Percentiles rank a stretch among this genome's conserved stretches.
Evolutionary conservation across 1,140 invertebrate species (phyloP).

Genomic region (Teleopsis dalmanni): DNA sequence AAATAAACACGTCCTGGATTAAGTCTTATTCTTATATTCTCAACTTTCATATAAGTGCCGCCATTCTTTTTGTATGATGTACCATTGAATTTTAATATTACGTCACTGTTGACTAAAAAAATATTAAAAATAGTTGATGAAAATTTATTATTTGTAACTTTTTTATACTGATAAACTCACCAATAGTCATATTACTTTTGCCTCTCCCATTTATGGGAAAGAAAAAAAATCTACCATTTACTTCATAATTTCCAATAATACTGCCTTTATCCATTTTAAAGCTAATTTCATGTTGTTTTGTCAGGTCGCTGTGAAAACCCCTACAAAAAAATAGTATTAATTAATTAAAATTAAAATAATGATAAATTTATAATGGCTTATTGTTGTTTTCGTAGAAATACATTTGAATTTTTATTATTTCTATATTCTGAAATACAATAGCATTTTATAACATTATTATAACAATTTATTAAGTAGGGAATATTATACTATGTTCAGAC

Average conservation of each 20-base stretch:
- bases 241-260: constrained; percentile 21
- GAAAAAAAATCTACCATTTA: neutral
- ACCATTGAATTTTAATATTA: constrained; percentile 20
- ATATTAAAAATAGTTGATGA: constrained; percentile 36
- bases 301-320: constrained; percentile 27
- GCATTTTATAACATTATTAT: no score
- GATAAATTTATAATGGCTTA: no score
- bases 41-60: constrained; percentile 19
- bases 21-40: constrained; percentile 14
- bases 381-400: no score
- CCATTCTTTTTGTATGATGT: constrained; percentile 40
- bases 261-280: constrained; percentile 8
- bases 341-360: no score
- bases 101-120: constrained; percentile 12
- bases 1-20: constrained; percentile 7
- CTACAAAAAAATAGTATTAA: constrained; percentile 15
- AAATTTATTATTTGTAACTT: constrained; percentile 39
- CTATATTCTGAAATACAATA: no score
- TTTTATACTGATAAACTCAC: constrained; percentile 23
- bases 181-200: neutral
- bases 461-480: no score
- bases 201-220: neutral
- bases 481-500: no score
- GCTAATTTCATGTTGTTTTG: constrained; percentile 21
- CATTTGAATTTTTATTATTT: no score